Base-by-base conservation (phyloP, 2,888 invertebrate genomes). In the Linnaemya tessellans region DNA sequence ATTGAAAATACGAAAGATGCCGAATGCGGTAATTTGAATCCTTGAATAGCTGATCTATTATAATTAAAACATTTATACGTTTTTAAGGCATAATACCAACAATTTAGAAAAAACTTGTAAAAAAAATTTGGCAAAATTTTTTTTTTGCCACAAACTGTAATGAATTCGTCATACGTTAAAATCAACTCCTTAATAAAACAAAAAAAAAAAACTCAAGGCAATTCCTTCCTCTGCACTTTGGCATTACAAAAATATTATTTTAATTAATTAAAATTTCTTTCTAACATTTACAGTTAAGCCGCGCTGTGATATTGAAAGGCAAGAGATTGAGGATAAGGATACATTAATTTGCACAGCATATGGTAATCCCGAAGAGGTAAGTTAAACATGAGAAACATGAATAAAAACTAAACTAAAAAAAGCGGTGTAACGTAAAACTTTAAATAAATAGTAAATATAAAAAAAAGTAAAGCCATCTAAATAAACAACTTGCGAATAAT, bases 271-370 rank as follows among this genome's bases (percentile, higher is more conserved):
- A 51, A 35, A 13, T 10, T 15, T 49, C 43, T 73, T 65, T 13
- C 5, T 73, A 60, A 54, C 25, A 54, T 56, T 93, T 93, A 15
- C 93, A 98, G 98, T 95, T 93, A 95, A 96, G 88, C 98, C 98
- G 1, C 96, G 96, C 89, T 98, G 98, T 91, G 95, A 95, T 73
- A 96, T 98, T 89, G 95, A 95, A 86, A 95, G 95, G 89, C 94
- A 94, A 51, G 95, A 96, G 90, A 93, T 95, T 73, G 94, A 96
- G 84, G 97, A 97, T 38, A 94, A 95, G 87, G 95, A 96, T 91
- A 95, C 96, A 75, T 93, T 98, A 73, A 94, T 96, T 51, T 98
- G 98, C 92, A 95, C 95, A 25, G 97, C 97, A 0, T 93, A 94
- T 80, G 97, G 97, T 20, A 97, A 97, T 93, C 98, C 98, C 0